phyloP scores from a whole-genome alignment of 1,140 invertebrate species.

The Polyergus mexicanus region DNA sequence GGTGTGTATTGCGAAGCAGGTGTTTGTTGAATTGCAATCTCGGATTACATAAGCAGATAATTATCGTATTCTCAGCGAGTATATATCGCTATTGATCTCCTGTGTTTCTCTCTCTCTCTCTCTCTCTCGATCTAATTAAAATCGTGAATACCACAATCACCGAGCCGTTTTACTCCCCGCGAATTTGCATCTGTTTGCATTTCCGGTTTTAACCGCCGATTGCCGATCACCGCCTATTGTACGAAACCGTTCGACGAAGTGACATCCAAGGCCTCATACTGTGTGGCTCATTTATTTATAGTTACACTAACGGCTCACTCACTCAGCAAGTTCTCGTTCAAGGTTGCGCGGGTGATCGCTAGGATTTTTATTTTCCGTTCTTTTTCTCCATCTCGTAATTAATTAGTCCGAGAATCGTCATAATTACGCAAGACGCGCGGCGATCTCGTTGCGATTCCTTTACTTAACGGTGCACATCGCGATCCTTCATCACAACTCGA shows the following conservation, averaged over 20 bases:
- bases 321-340: slow-evolving; percentile 76
- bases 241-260: slow-evolving; percentile 50
- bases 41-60: slow-evolving; percentile 53
- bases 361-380: slow-evolving; percentile 47
- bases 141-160: slow-evolving; percentile 4
- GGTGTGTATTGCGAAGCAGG: slow-evolving; percentile 19
- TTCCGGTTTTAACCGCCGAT: slow-evolving; percentile 8
- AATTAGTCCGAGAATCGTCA: slow-evolving; percentile 43
- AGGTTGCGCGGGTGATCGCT: slow-evolving; percentile 60
- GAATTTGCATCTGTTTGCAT: slow-evolving; percentile 47
- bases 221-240: slow-evolving; percentile 27
- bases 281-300: slow-evolving; percentile 32
- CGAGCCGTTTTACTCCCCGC: neutral
- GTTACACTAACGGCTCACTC: neutral
- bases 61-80: neutral
- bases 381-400: slow-evolving; percentile 45
- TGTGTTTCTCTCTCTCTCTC: neutral
- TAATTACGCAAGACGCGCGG: slow-evolving; percentile 46
- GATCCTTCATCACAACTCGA: neutral
- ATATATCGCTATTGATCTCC: neutral
- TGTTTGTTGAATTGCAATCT: slow-evolving; percentile 33
- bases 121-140: neutral
- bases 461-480: neutral
- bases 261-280: slow-evolving; percentile 38
- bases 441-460: neutral